A percentile compares a stretch with the other conserved stretches of the same genome.
Evolutionary conservation across 1,140 invertebrate genomes (phyloP).

Genomic region (Lordiphosa stackelbergi): DNA sequence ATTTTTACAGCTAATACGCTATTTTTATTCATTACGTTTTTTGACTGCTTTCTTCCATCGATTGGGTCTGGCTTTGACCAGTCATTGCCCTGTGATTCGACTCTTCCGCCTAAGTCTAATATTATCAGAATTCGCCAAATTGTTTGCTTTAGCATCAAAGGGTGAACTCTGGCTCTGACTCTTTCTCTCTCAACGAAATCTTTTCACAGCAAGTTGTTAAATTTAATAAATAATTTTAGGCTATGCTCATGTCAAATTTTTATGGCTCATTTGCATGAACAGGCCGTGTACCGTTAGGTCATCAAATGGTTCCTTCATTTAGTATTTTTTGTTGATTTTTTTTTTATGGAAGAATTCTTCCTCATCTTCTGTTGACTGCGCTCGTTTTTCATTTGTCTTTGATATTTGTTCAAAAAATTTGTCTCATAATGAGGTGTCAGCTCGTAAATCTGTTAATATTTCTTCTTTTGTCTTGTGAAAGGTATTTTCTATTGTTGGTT

Average conservation of each 20-base stretch:
- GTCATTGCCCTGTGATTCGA: constrained; percentile 34
- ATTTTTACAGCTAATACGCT: constrained; percentile 74
- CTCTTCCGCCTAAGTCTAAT: constrained; percentile 35
- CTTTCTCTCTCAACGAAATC: not conserved
- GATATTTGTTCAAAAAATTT: constrained; percentile 46
- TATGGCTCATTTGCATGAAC: constrained; percentile 67
- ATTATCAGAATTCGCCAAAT: constrained; percentile 33
- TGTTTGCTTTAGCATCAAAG: constrained; percentile 25
- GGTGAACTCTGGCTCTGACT: constrained; percentile 3
- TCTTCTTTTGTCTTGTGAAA: constrained; percentile 30
- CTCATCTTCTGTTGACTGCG: constrained; percentile 16
- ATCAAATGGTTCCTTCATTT: constrained; percentile 61
- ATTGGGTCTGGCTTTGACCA: constrained; percentile 27
- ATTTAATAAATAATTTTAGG: constrained; percentile 53
- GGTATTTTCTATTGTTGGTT: constrained; percentile 7
- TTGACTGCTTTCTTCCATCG: constrained; percentile 55
- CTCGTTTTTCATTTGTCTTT: constrained; percentile 14
- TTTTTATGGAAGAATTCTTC: constrained; percentile 11
- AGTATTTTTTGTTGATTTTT: constrained; percentile 18
- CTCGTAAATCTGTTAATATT: constrained; percentile 61
- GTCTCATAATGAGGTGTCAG: constrained; percentile 64
- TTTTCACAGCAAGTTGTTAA: constrained; percentile 61
- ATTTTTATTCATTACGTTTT: constrained; percentile 76
- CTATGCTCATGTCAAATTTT: constrained; percentile 32
- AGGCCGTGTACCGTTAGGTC: constrained; percentile 50